Evolutionary conservation across 2,113 vertebrate species (phyloP).

Genomic region (crab-eating macaque (Macaca fascicularis)): T2T-MFA8v1.1 NC_088377.1:81957001-81957500

Average conservation of each 20-base stretch:
- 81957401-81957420: not conserved
- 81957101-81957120: not conserved
- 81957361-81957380: not conserved
- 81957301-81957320: too few relatives aligned
- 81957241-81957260: not conserved
- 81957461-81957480: too few relatives aligned
- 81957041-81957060: not conserved
- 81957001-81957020: not conserved
- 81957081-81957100: not conserved
- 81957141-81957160: not conserved
- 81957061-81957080: not conserved
- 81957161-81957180: not conserved
- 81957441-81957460: too few relatives aligned
- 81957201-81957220: not conserved
- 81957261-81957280: not conserved
- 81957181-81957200: not conserved
- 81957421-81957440: too few relatives aligned
- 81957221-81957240: not conserved
- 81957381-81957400: not conserved
- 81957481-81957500: too few relatives aligned
- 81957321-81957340: too few relatives aligned
- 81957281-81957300: not conserved
- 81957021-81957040: not conserved
- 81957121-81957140: not conserved
- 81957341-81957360: not conserved